Base-by-base conservation (phyloP, 1,140 invertebrate species). In the Leptoteleia sp. region DNA sequence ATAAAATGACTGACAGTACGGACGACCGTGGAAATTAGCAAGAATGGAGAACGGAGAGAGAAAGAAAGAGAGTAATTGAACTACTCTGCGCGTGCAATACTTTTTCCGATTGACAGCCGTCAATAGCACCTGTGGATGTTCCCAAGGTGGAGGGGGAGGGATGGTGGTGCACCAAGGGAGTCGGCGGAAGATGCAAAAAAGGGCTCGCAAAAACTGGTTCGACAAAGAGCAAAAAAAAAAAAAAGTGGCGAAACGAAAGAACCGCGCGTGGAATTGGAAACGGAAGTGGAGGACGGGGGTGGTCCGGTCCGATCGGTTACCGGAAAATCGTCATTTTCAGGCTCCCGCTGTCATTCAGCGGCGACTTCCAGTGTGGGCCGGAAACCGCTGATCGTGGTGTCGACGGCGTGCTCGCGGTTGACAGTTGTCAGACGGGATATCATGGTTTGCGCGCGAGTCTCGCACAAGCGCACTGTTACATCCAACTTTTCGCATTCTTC, bases 41-140 rank as follows among this genome's bases (percentile, higher is more conserved):
- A n/a, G n/a, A n/a, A n/a, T n/a, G n/a, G n/a, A n/a, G n/a, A n/a
- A n/a, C n/a, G n/a, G n/a, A n/a, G n/a, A n/a, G n/a, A n/a, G n/a
- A n/a, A n/a, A n/a, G n/a, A n/a, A n/a, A n/a, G n/a, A n/a, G 19
- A 22, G 19, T 68, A 76, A 76, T 76, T 68, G 72, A 62, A 25
- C 43, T 62, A 40, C 68, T 76, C 68, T 48, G 48, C 72, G 64
- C 62, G 72, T 76, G 48, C 38, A n/a, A 62, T 55, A 48, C 62
- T 55, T 48, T 61, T 62, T 40, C 25, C 64, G 64, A 76, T 76
- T 68, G 72, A 67, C 62, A 76, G 72, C 72, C 55, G 72, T 68
- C 72, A 45, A 76, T 76, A 68, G 64, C 72, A 68, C 0, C n/a
- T 11, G 48, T n/a, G 29, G 48, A 1, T 48, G 15, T 73, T 22